phyloP scores from a whole-genome alignment of 2,113 vertebrate genomes.

The Spea bombifrons region DNA sequence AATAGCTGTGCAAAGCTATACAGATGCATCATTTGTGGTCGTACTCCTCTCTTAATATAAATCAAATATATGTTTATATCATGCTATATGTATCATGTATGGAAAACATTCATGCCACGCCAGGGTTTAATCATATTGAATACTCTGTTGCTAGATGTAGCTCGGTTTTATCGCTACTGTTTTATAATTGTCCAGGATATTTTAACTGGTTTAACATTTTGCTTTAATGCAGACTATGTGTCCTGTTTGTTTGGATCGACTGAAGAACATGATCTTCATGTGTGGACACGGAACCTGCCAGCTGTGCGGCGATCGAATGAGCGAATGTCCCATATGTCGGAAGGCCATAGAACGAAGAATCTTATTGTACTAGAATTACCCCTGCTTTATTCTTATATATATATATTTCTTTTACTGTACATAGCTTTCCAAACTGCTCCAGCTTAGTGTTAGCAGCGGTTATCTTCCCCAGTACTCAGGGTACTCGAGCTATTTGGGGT shows the following conservation, averaged over 20 bases:
- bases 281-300: conserved; percentile 97
- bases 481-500: not conserved
- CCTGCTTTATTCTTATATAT: conserved; percentile 26
- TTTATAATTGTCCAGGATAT: too few relatives aligned
- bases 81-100: too few relatives aligned
- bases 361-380: conserved; percentile 80
- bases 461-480: not conserved
- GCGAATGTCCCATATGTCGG: conserved; percentile 97
- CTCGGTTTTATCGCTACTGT: too few relatives aligned
- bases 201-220: not conserved
- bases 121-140: too few relatives aligned
- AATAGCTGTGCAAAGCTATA: too few relatives aligned
- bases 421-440: conserved; percentile 48
- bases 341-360: conserved; percentile 97
- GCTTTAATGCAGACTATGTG: conserved; percentile 88
- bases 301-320: conserved; percentile 97
- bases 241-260: conserved; percentile 95
- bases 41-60: too few relatives aligned
- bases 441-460: conserved; percentile 9
- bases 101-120: too few relatives aligned
- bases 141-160: too few relatives aligned
- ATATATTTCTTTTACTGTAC: conserved; percentile 45
- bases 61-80: too few relatives aligned
- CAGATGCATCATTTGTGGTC: too few relatives aligned
- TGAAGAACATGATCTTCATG: conserved; percentile 99